Percentiles rank a stretch among this genome's conserved stretches.
phyloP scores from a whole-genome alignment of 2,113 vertebrate species.

The Chaenogobius annularis region DNA sequence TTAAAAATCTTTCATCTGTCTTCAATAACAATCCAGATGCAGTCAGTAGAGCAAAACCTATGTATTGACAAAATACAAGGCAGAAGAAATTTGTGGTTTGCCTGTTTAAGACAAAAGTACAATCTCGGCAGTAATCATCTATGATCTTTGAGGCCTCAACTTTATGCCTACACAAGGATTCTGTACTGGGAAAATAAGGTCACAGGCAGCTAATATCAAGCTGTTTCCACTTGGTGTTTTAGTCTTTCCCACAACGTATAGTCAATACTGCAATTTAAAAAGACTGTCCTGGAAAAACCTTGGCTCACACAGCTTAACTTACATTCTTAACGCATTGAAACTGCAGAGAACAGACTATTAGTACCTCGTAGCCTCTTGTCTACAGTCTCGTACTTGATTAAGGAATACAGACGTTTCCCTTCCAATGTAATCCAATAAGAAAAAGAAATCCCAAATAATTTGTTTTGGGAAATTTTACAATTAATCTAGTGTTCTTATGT shows the following conservation, averaged over 20 bases:
- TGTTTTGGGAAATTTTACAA: neutral
- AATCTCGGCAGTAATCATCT: slow-evolving; percentile 31
- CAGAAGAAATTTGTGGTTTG: slow-evolving; percentile 2
- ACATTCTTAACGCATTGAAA: slow-evolving; percentile 36
- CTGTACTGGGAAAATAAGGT: slow-evolving; percentile 44
- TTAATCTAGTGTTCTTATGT: neutral
- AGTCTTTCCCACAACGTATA: slow-evolving; percentile 43
- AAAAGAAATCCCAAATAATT: neutral
- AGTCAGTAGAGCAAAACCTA: slow-evolving; percentile 10
- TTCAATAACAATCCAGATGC: slow-evolving; percentile 59
- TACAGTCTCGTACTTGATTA: neutral
- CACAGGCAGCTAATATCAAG: slow-evolving; percentile 53
- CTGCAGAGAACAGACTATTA: neutral
- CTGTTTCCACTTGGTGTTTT: slow-evolving; percentile 53
- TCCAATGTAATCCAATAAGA: neutral
- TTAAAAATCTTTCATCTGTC: slow-evolving; percentile 62
- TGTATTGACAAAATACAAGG: slow-evolving; percentile 16
- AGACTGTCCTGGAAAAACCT: slow-evolving; percentile 33
- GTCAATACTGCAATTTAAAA: slow-evolving; percentile 44
- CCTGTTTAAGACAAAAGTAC: slow-evolving; percentile 17
- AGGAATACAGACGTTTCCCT: neutral
- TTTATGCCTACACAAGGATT: slow-evolving; percentile 12
- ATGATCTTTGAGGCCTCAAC: slow-evolving; percentile 16
- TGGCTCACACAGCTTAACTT: slow-evolving; percentile 24
- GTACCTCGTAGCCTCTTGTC: slow-evolving; percentile 1